Conservation (phyloP, 2,888 invertebrate genomes). For the Cheilosia soror region DNA sequence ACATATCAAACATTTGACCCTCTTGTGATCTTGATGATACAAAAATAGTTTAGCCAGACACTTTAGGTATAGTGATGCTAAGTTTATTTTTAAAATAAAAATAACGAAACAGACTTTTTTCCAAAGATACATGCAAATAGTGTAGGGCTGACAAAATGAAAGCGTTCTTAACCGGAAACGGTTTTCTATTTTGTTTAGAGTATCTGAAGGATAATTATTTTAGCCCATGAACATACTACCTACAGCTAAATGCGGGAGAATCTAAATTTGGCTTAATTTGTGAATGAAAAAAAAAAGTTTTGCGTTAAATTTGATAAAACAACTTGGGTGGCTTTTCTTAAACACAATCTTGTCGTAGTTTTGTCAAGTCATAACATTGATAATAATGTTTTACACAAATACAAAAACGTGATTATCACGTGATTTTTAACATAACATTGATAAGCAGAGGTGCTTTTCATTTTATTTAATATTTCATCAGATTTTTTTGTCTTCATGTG, state of each 20-base stretch:
- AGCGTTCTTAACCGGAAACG: slow-evolving; percentile 27
- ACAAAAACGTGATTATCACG: slow-evolving; percentile 5
- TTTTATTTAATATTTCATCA: slow-evolving; percentile 17
- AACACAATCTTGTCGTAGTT: background rate
- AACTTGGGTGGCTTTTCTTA: background rate
- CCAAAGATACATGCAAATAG: background rate
- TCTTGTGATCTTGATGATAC: slow-evolving; percentile 54
- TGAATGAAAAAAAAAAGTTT: background rate
- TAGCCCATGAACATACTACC: background rate
- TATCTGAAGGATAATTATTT: slow-evolving; percentile 40
- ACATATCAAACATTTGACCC: slow-evolving; percentile 33
- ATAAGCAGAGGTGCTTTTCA: background rate
- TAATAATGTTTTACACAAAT: background rate
- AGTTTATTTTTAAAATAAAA: slow-evolving; percentile 38
- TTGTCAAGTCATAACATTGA: slow-evolving; percentile 3
- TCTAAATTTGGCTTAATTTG: background rate
- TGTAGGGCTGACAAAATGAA: slow-evolving; percentile 7
- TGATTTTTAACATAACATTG: background rate
- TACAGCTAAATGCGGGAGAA: background rate
- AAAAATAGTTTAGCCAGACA: slow-evolving; percentile 61
- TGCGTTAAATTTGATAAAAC: background rate
- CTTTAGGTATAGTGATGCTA: slow-evolving; percentile 32
- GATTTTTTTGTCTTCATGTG: background rate
- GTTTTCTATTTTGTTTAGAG: slow-evolving; percentile 18
- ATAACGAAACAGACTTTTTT: background rate